Conservation (phyloP, 2,797 vertebrate species). For the Diplodus sargus region DNA sequence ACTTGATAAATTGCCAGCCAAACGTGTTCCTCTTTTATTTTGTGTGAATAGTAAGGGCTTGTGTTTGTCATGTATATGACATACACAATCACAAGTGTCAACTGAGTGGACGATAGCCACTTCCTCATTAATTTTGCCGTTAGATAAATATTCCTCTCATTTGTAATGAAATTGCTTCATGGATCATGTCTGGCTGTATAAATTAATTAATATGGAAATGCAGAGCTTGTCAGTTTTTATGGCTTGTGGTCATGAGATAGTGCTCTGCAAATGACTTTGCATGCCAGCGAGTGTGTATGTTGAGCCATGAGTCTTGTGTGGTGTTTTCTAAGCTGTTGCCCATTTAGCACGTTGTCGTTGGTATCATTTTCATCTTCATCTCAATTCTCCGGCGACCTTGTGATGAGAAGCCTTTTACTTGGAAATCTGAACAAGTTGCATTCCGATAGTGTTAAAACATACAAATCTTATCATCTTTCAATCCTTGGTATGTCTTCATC, state of each 20-base stretch:
- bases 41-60: not conserved
- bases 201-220: slow-evolving; percentile 32
- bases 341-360: not conserved
- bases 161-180: slow-evolving; percentile 4
- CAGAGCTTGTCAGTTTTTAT: slow-evolving; percentile 26
- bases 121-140: not conserved
- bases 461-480: not conserved
- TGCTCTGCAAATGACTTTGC: slow-evolving; percentile 19
- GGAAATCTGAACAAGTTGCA: not conserved
- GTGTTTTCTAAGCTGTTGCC: not conserved
- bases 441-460: not conserved
- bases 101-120: not conserved
- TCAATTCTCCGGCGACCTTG: not conserved
- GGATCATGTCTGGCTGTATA: not conserved
- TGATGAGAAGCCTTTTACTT: not conserved
- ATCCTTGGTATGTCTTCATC: not conserved
- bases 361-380: not conserved
- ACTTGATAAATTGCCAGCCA: not conserved
- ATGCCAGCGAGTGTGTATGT: not conserved
- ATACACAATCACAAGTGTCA: slow-evolving; percentile 4
- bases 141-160: slow-evolving; percentile 23
- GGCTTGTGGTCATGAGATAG: slow-evolving; percentile 22
- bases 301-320: not conserved
- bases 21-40: not conserved
- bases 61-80: not conserved